phyloP scores from a whole-genome alignment of 2,888 invertebrate species.

The Drosophila rubida region DNA sequence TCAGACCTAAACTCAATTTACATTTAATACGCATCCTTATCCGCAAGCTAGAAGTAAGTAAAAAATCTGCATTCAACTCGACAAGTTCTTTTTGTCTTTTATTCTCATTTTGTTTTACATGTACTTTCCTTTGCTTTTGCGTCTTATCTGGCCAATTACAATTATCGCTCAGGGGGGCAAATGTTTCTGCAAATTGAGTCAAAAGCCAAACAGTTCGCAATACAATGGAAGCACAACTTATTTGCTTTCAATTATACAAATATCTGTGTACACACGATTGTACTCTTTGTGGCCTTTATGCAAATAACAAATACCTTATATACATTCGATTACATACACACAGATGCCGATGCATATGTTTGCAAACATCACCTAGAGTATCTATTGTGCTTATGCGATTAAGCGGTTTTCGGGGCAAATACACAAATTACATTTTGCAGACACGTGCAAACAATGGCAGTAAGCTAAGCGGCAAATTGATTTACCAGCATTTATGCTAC shows the following conservation, averaged over 20 bases:
- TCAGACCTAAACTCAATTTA: slow-evolving; percentile 12
- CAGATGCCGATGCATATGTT: slow-evolving; percentile 2
- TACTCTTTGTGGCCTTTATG: slow-evolving; percentile 44
- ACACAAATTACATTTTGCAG: slow-evolving; percentile 12
- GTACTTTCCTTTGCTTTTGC: neutral
- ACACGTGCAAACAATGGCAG: neutral
- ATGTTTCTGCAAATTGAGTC: slow-evolving; percentile 54
- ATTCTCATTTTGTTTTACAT: neutral
- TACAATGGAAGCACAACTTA: slow-evolving; percentile 13
- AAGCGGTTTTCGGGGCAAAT: slow-evolving; percentile 14
- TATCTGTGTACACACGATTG: slow-evolving; percentile 7
- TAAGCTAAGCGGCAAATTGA: slow-evolving; percentile 28
- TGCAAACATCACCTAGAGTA: neutral
- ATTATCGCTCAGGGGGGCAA: slow-evolving; percentile 14
- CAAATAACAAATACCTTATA: slow-evolving; percentile 28
- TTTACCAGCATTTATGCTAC: slow-evolving; percentile 25
- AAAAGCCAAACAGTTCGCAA: slow-evolving; percentile 22
- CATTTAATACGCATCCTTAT: slow-evolving; percentile 1
- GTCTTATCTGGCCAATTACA: slow-evolving; percentile 12
- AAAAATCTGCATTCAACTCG: slow-evolving; percentile 3
- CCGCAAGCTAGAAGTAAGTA: slow-evolving; percentile 36
- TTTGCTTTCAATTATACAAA: slow-evolving; percentile 41
- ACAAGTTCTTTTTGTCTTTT: neutral
- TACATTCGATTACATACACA: neutral
- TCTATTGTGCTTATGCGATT: slow-evolving; percentile 6